These are phyloP conservation scores for Callipepla squamata DNA, from an alignment of 2,113 vertebrate species.

Conservation along the genomic window DNA sequence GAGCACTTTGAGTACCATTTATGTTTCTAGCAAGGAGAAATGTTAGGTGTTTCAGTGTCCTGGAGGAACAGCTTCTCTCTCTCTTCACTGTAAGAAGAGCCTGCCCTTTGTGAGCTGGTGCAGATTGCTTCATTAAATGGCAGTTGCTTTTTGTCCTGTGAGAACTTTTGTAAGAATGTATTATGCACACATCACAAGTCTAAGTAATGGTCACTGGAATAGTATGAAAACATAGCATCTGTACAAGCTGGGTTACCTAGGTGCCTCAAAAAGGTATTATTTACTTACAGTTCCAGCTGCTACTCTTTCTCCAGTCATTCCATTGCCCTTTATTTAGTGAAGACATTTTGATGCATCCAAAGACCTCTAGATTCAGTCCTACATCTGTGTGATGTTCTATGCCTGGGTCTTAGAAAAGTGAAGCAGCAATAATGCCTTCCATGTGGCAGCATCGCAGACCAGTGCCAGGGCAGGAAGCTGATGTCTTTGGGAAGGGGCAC, in stretches of 20 bases:
- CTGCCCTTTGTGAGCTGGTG: not conserved
- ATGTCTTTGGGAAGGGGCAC: not conserved
- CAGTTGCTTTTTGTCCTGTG: not conserved
- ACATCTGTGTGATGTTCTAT: not conserved
- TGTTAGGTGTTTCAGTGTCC: not conserved
- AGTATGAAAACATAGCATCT: not conserved
- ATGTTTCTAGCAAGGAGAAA: not conserved
- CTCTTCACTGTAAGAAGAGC: not conserved
- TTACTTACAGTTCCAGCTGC: not conserved
- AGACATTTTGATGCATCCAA: not conserved
- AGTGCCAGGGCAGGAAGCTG: not conserved
- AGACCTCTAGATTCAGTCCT: not conserved
- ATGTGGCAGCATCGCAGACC: not conserved
- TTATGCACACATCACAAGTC: not conserved
- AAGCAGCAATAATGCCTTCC: not conserved
- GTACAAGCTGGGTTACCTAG: not conserved
- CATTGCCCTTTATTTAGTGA: not conserved
- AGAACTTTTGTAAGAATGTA: not conserved
- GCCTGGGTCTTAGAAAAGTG: not conserved
- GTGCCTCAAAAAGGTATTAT: not conserved
- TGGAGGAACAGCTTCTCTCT: not conserved
- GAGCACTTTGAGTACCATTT: constrained; percentile 1
- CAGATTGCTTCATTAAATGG: not conserved
- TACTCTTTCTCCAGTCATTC: not conserved
- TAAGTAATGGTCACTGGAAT: not conserved